Percentiles rank a stretch among this genome's conserved stretches.
These are phyloP conservation scores for Sarcophaga carnaria DNA, from an alignment of 2,888 invertebrate species.

Conservation along the genomic window DNA sequence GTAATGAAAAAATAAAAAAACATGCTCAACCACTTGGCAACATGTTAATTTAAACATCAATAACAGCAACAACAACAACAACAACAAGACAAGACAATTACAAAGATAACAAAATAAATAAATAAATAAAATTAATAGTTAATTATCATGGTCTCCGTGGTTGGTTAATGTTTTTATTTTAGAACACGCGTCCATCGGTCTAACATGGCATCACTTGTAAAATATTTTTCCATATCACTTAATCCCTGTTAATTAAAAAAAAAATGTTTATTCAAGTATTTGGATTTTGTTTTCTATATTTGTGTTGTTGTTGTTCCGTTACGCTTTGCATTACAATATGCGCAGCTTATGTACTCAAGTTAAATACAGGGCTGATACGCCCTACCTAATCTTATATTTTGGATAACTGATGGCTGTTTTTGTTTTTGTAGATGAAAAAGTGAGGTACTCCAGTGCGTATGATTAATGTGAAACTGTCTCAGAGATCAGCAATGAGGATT, in stretches of 20 bases:
- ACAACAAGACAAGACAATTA: neutral
- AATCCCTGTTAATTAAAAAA: constrained; percentile 22
- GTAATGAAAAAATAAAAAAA: neutral
- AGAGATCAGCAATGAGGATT: too few species aligned
- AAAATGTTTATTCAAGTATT: neutral
- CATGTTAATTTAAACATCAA: constrained; percentile 37
- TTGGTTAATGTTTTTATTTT: neutral
- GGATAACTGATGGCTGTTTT: neutral
- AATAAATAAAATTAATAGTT: constrained; percentile 17
- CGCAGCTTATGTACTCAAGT: too few species aligned
- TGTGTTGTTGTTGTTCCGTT: neutral
- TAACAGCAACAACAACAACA: too few species aligned
- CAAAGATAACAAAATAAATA: neutral
- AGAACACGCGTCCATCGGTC: neutral
- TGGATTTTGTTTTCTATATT: neutral
- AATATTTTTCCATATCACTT: constrained; percentile 31
- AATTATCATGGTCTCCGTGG: neutral
- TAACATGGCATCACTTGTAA: constrained; percentile 5
- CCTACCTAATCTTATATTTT: too few species aligned
- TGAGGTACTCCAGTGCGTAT: neutral
- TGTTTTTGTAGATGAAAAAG: neutral
- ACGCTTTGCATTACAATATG: neutral
- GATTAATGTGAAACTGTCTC: neutral
- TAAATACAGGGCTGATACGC: too few species aligned
- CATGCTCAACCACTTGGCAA: neutral